Conservation (phyloP, 2,797 vertebrate genomes). For the Siniperca scherzeri region DNA sequence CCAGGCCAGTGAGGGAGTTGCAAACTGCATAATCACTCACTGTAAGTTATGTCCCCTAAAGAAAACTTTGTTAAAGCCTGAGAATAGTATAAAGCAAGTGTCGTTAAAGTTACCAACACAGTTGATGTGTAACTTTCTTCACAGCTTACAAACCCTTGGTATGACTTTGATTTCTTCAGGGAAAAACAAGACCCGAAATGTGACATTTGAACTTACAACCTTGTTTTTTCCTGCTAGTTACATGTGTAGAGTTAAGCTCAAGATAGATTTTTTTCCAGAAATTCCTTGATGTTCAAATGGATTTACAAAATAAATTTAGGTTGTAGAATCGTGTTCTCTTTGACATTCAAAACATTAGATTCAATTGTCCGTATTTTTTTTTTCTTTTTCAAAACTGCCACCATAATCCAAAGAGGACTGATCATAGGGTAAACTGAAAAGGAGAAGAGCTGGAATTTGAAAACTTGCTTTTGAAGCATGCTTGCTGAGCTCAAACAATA, state of each 20-base stretch:
- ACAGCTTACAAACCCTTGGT: conserved; percentile 30
- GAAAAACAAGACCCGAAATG: conserved; percentile 34
- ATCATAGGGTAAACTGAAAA: conserved; percentile 71
- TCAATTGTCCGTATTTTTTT: conserved; percentile 37
- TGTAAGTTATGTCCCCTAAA: conserved; percentile 73
- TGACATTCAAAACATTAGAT: conserved; percentile 45
- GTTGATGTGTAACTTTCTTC: conserved; percentile 42
- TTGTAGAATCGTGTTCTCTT: conserved; percentile 44
- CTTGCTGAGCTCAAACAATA: conserved; percentile 77
- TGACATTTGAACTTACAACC: conserved; percentile 54
- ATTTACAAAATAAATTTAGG: conserved; percentile 42
- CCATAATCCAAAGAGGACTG: conserved; percentile 61
- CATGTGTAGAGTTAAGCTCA: conserved; percentile 41
- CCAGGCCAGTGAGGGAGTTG: conserved; percentile 71
- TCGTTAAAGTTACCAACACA: conserved; percentile 47
- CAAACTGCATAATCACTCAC: conserved; percentile 74
- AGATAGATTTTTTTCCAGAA: conserved; percentile 26
- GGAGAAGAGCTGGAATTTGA: conserved; percentile 65
- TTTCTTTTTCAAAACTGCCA: conserved; percentile 57
- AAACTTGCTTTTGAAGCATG: conserved; percentile 79
- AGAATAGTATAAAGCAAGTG: conserved; percentile 62
- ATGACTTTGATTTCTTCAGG: conserved; percentile 61
- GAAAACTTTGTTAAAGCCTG: conserved; percentile 73
- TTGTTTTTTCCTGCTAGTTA: conserved; percentile 25
- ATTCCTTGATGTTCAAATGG: conserved; percentile 37